Base-by-base conservation (phyloP, 2,113 vertebrate genomes). In the Hippolais icterina region DNA sequence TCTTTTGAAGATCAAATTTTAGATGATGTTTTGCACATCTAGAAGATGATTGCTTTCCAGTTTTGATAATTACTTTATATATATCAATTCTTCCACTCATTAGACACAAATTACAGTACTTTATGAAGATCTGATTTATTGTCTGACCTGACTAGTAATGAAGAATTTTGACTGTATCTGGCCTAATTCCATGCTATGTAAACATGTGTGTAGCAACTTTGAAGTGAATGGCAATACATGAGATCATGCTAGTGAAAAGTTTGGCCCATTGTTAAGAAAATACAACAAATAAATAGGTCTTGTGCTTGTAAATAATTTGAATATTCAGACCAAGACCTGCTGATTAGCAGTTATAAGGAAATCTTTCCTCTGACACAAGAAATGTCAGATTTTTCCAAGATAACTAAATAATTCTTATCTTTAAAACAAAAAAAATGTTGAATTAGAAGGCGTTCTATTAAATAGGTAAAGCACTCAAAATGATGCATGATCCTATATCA, bases 11-110 rank as follows among this genome's bases (percentile, higher is more conserved):
- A 44, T 74, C 29, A 35, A 31, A 71, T 93, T 81, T 35, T 42
- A 27, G 22, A 71, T 22, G 33, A 77, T 15, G 9, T 80, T 92
- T 83, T 90, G 75, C 64, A 64, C 25, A 60, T 90, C 70, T 64
- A 77, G 75, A 37, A 93, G 33, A 49, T 56, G n/a, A 78, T 75
- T 93, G 6, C 44, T 93, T 95, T 93, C 71, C 28, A 77, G 47
- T 92, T 95, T 87, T 53, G 57, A 56, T 95, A 92, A 92, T 96
- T 81, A 83, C 63, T 92, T 96, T 75, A 57, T 90, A 57, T 92
- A 83, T 74, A 78, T 29, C 63, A 81, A 25, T 96, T 90, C 59
- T 86, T 93, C 63, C 64, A 87, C 41, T 90, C 68, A 89, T 96
- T 92, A 89, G 56, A 69, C 52, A 71, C 35, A 86, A 86, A 87